These are phyloP conservation scores for Caradrina clavipalpis DNA, from an alignment of 2,888 invertebrate species.

Conservation along the genomic window DNA sequence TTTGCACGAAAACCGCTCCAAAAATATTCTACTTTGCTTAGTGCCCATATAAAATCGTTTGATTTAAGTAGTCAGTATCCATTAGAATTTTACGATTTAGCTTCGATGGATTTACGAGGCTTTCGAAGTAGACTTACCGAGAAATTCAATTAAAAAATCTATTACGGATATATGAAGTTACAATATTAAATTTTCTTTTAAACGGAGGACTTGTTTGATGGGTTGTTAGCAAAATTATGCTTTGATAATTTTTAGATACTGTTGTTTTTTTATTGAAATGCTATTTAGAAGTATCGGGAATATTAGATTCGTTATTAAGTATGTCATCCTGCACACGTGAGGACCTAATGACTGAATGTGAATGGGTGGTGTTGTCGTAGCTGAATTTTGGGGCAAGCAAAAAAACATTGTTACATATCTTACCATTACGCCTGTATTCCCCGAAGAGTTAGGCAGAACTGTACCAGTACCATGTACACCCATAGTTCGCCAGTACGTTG, in stretches of 20 bases:
- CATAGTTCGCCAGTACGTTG: too few species aligned
- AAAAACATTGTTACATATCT: too few species aligned
- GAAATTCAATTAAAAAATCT: conserved; percentile 50
- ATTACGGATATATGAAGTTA: conserved; percentile 35
- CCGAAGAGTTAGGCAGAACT: too few species aligned
- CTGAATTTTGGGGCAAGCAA: too few species aligned
- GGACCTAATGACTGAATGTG: too few species aligned
- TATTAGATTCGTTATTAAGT: too few species aligned
- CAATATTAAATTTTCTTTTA: conserved; percentile 12
- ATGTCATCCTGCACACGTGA: too few species aligned
- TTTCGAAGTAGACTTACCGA: conserved; percentile 43
- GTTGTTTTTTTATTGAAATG: neutral
- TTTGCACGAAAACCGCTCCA: conserved; percentile 26
- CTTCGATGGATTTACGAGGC: conserved; percentile 50
- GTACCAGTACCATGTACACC: too few species aligned
- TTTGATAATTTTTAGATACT: neutral
- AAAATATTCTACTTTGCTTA: conserved; percentile 40
- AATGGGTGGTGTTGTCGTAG: too few species aligned
- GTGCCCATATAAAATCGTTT: conserved; percentile 51
- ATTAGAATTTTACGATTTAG: conserved; percentile 47
- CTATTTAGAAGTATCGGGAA: too few species aligned
- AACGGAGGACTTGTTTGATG: conserved; percentile 1
- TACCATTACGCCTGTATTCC: too few species aligned
- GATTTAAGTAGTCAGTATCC: conserved; percentile 44
- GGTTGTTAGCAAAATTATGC: neutral